Conservation (phyloP, 2,113 vertebrate genomes). For the Microtus montanus region DNA sequence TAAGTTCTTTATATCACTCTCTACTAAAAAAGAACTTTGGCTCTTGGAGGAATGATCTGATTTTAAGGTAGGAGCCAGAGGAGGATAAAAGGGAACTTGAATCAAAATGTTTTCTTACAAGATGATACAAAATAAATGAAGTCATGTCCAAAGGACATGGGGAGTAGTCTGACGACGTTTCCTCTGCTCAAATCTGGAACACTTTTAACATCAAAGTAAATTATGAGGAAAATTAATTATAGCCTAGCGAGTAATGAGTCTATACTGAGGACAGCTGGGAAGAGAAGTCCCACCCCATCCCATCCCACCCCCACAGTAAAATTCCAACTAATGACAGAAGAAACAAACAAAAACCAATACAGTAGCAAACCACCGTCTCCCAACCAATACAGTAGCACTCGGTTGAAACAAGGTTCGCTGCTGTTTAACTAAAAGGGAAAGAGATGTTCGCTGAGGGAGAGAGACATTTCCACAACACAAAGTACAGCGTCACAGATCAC, state of each 20-base stretch:
- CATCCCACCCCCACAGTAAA: neutral
- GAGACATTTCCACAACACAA: neutral
- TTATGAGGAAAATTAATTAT: neutral
- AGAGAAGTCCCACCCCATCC: neutral
- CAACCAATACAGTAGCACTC: neutral
- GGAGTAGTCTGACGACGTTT: neutral
- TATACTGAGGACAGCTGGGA: neutral
- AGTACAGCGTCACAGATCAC: constrained; percentile 1
- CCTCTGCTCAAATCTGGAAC: neutral
- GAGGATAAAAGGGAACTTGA: neutral
- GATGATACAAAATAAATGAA: neutral
- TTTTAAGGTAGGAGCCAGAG: neutral
- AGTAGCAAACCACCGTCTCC: constrained; percentile 28
- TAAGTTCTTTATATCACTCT: constrained; percentile 31
- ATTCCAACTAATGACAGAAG: constrained; percentile 4
- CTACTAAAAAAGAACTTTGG: constrained; percentile 18
- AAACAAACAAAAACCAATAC: neutral
- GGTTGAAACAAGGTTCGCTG: neutral
- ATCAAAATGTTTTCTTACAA: constrained; percentile 16
- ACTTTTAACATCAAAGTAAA: constrained; percentile 26
- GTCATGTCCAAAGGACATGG: neutral
- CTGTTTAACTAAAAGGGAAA: neutral
- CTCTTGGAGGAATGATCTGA: neutral
- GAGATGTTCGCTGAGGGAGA: neutral
- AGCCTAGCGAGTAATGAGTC: neutral